Evolutionary conservation across 2,888 invertebrate genomes (phyloP), one percentile per base, ranked within the genome.

Genomic region (Drepanosiphum platanoidis): DNA sequence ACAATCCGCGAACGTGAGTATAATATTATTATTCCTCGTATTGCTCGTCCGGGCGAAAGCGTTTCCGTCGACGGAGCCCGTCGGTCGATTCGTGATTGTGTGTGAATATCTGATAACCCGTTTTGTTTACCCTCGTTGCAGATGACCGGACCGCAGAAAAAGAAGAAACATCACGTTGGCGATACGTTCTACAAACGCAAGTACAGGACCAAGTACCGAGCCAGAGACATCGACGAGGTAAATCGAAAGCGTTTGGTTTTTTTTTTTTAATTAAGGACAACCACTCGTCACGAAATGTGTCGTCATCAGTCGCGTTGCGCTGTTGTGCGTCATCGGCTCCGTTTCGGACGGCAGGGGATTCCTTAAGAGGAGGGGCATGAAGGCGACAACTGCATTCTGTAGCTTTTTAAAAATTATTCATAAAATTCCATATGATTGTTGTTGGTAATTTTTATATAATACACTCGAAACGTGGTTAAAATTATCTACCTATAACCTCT

Each of bases 151-250:
- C 88, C 93, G 89, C 93, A 94, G 88, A 94, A 93, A 90, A 93
- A 95, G 84, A 95, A 93, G 89, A 95, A 95, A 90, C 94, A 94
- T 89, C 95, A 95, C 89, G 91, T 91, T 87, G 95, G 95, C 86
- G 94, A 95, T 90, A 94, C 95, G 86, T 95, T 95, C 90, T 91
- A 95, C 87, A 94, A 94, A 89, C 94, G 93, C 88, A 92, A 93
- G 84, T 95, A 94, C 93, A 92, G 94, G 89, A 93, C 95, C 22
- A 93, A 94, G 88, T 93, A 94, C 88, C 93, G 95, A 88, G 94
- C 92, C 86, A 94, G 94, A 89, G 95, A 96, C 91, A 92, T 96
- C 84, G 96, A 96, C 89, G 92, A 95, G 92, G 94, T 95, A 89
- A 88, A 75, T 58, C 36, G 2, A 5, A 9, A 22, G 68, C 58